These are phyloP conservation scores for Canis aureus DNA, from an alignment of 2,113 vertebrate genomes.

Conservation along the genomic window DNA sequence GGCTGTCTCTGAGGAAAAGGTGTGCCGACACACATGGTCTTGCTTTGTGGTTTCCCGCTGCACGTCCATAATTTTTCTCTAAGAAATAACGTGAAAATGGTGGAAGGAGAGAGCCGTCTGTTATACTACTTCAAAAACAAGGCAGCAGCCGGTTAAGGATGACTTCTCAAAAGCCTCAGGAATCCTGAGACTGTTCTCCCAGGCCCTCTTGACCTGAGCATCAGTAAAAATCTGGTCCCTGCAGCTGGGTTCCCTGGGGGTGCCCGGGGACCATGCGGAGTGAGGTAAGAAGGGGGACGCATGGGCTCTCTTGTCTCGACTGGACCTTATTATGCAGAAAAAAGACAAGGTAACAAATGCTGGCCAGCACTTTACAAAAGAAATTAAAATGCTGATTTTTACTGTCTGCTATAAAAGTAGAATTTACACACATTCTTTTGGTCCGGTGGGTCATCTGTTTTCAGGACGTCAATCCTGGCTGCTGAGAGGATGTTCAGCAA, in stretches of 20 bases:
- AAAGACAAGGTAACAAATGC: constrained; percentile 39
- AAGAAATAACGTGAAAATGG: not conserved
- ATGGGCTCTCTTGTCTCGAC: not conserved
- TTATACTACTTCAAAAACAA: not conserved
- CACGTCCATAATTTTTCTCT: not conserved
- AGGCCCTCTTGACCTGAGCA: not conserved
- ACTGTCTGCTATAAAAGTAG: constrained; percentile 48
- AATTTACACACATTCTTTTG: constrained; percentile 48
- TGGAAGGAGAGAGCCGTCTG: not conserved
- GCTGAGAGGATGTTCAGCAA: constrained; percentile 15
- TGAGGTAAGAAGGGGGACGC: not conserved
- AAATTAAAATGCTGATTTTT: constrained; percentile 72
- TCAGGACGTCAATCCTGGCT: constrained; percentile 26
- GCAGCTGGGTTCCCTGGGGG: not conserved
- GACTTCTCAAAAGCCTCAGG: not conserved
- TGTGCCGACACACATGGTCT: not conserved
- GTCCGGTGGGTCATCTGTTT: constrained; percentile 35
- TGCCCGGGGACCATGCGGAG: not conserved
- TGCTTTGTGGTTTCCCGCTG: not conserved
- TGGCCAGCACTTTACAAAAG: constrained; percentile 14
- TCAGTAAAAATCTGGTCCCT: not conserved
- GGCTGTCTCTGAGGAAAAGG: not conserved
- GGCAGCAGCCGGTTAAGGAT: not conserved
- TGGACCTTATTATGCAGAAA: not conserved
- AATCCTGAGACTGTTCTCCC: not conserved